These are phyloP conservation scores for Pheosia gnoma DNA, from an alignment of 2,888 invertebrate genomes.

Conservation along the genomic window DNA sequence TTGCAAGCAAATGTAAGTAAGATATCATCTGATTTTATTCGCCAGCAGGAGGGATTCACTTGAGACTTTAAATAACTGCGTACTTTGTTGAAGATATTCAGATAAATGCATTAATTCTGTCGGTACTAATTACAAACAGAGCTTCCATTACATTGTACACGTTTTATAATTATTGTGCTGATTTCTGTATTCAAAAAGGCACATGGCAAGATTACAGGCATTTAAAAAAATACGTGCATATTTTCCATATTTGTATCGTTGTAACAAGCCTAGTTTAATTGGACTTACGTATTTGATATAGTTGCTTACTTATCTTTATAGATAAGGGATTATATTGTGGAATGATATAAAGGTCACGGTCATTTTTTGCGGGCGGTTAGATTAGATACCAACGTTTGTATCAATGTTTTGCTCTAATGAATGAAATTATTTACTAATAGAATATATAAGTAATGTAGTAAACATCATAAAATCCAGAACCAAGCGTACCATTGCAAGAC, in stretches of 20 bases:
- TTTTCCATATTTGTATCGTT: neutral
- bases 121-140: slow-evolving; percentile 37
- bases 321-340: neutral
- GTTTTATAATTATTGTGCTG: slow-evolving; percentile 46
- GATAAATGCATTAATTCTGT: slow-evolving; percentile 36
- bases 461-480: too few species aligned
- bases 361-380: slow-evolving; percentile 11
- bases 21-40: slow-evolving; percentile 54
- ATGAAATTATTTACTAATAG: neutral
- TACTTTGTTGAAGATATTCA: slow-evolving; percentile 57
- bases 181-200: slow-evolving; percentile 29
- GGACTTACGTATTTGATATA: neutral
- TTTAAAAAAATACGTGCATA: neutral
- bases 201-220: neutral
- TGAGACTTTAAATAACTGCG: slow-evolving; percentile 41
- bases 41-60: slow-evolving; percentile 32
- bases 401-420: neutral
- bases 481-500: too few species aligned
- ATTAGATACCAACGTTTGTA: neutral
- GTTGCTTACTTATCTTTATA: neutral
- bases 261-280: neutral
- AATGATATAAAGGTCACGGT: slow-evolving; percentile 43
- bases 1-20: slow-evolving; percentile 58
- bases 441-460: too few species aligned
- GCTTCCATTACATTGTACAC: slow-evolving; percentile 51